Evolutionary conservation across 2,113 vertebrate species (phyloP), one percentile per base, ranked within the genome.

Genomic region (Phocoena phocoena): DNA sequence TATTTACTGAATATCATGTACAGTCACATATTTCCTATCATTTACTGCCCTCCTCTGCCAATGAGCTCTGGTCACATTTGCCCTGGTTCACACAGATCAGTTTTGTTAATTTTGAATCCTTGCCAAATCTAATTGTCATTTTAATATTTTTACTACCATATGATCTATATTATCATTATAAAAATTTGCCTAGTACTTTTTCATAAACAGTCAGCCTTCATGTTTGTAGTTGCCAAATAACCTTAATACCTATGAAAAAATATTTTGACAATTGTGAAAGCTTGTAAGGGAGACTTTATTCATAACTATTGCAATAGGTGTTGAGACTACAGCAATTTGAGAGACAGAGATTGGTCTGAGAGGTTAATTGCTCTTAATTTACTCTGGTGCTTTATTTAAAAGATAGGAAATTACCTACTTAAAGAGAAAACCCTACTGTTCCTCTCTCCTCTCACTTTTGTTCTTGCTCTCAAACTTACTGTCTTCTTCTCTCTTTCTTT

Each of bases 301-400:
- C 67, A 44, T 26, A 55, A 63, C 26, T 53, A 13, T 41, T 74
- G n/a, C 7, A 65, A n/a, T 65, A 41, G 7, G 58, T 26, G 10
- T n/a, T 4, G 36, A 94, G 25, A 82, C 21, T 26, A 60, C 33
- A 53, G 38, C n/a, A 20, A 38, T 25, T 21, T 63, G 20, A 31
- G 14, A 71, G 53, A 47, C 31, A 73, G 26, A 55, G 44, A 74
- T 21, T 65, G 58, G 28, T 38, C 47, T 92, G 53, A 90, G 38
- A 91, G 13, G 33, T 91, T 97, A 93, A 90, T 74, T 85, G 67
- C 14, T 81, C 31, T 89, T 94, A 53, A 86, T 90, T 96, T 71
- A 60, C 23, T 76, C 68, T 50, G 55, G 18, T 92, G 8, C 33
- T 76, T 81, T 86, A 60, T 21, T 25, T 50, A n/a, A 77, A 65